phyloP scores from a whole-genome alignment of 1,140 invertebrate genomes.

The Drosophila chauvacae region DNA sequence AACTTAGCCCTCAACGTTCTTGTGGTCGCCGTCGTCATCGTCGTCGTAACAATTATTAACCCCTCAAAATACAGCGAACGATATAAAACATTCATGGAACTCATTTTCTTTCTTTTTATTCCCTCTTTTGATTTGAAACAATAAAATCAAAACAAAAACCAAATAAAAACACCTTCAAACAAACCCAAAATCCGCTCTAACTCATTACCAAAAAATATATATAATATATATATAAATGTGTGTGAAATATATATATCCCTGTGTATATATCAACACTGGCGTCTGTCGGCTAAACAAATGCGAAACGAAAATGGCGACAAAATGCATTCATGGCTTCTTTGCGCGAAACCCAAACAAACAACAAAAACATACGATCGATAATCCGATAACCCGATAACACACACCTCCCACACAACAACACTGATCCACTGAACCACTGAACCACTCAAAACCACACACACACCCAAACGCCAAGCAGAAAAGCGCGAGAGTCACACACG shows the following conservation, averaged over 20 bases:
- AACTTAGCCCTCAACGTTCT: conserved; percentile 54
- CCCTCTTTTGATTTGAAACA: conserved; percentile 65
- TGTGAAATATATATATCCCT: conserved; percentile 34
- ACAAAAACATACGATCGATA: conserved; percentile 40
- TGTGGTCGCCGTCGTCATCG: conserved; percentile 57
- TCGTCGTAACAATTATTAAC: conserved; percentile 52
- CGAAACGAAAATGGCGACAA: conserved; percentile 69
- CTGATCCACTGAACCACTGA: conserved; percentile 12
- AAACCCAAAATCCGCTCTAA: conserved; percentile 45
- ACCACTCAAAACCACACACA: conserved; percentile 19
- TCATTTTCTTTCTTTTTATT: conserved; percentile 76
- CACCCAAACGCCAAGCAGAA: conserved; percentile 67
- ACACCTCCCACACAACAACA: conserved; percentile 28
- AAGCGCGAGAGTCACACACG: conserved; percentile 84
- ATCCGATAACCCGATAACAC: conserved; percentile 14
- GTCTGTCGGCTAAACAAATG: conserved; percentile 76
- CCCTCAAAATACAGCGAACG: conserved; percentile 30
- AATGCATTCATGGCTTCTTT: conserved; percentile 83
- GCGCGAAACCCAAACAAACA: conserved; percentile 43
- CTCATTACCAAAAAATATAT: conserved; percentile 40
- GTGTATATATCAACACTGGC: conserved; percentile 44
- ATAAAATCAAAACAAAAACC: conserved; percentile 22
- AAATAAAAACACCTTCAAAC: conserved; percentile 57
- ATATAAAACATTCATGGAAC: conserved; percentile 62
- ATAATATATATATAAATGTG: conserved; percentile 29